These are phyloP conservation scores for Choristoneura rosaceana DNA, from an alignment of 2,888 invertebrate species.

Conservation along the genomic window DNA sequence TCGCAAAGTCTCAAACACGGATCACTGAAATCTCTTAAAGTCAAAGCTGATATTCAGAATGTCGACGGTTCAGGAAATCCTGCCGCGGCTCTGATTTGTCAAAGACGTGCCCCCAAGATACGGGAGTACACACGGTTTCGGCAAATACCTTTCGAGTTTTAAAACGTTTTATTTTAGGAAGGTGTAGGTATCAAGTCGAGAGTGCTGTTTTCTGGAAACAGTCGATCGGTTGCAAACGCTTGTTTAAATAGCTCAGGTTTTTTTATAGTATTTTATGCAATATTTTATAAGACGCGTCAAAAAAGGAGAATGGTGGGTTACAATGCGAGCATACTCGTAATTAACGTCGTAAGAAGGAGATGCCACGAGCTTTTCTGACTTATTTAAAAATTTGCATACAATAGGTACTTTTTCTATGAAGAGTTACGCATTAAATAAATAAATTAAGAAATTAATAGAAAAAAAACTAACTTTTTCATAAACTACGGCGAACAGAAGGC, in stretches of 20 bases:
- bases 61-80: conserved; percentile 29
- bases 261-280: too few relatives aligned
- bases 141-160: conserved; percentile 13
- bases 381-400: too few relatives aligned
- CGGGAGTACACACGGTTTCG: conserved; percentile 7
- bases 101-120: conserved; percentile 31
- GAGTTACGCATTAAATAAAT: too few relatives aligned
- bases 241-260: neutral
- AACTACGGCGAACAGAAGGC: too few relatives aligned
- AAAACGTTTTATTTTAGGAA: neutral
- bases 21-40: conserved; percentile 21
- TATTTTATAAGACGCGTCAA: too few relatives aligned
- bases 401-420: too few relatives aligned
- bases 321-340: too few relatives aligned
- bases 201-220: neutral
- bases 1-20: conserved; percentile 22
- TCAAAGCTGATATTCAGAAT: conserved; percentile 37
- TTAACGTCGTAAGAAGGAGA: too few relatives aligned
- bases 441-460: too few relatives aligned
- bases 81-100: conserved; percentile 30
- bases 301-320: too few relatives aligned
- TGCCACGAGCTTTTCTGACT: too few relatives aligned
- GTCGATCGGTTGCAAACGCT: neutral
- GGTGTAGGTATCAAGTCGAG: neutral
- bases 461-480: too few relatives aligned